Evolutionary conservation across 2,797 vertebrate species (phyloP).

Genomic region (Pelodytes ibericus): DNA sequence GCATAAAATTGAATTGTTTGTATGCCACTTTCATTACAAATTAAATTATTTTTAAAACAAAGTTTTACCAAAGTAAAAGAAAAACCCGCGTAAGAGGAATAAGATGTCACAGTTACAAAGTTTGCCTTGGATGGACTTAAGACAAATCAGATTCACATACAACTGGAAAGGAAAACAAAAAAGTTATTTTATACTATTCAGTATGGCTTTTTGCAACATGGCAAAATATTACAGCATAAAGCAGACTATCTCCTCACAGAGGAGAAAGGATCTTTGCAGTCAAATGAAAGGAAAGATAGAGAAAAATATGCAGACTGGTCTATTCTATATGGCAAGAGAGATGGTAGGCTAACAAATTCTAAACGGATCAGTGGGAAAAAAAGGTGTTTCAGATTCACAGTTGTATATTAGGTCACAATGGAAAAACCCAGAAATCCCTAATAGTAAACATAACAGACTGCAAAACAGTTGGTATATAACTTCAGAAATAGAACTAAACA

Average conservation of each 20-base stretch:
- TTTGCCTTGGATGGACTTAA: constrained; percentile 70
- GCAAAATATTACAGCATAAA: constrained; percentile 86
- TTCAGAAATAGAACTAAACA: constrained; percentile 59
- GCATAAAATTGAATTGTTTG: constrained; percentile 62
- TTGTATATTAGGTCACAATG: constrained; percentile 28
- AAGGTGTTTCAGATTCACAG: constrained; percentile 47
- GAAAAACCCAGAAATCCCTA: constrained; percentile 56
- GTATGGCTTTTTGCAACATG: constrained; percentile 90
- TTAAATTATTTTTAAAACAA: constrained; percentile 63
- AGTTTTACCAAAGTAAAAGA: constrained; percentile 69
- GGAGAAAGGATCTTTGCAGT: constrained; percentile 86
- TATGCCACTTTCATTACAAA: constrained; percentile 59
- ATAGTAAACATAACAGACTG: constrained; percentile 72
- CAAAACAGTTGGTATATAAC: constrained; percentile 72
- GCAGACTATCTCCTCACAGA: constrained; percentile 88
- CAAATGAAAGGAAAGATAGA: constrained; percentile 68
- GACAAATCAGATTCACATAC: constrained; percentile 70
- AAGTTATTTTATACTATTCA: constrained; percentile 72
- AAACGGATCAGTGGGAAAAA: constrained; percentile 39
- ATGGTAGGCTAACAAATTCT: constrained; percentile 38
- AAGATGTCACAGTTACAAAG: constrained; percentile 77
- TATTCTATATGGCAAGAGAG: constrained; percentile 62
- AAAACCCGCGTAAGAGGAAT: constrained; percentile 75
- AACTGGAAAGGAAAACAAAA: constrained; percentile 66
- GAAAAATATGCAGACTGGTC: constrained; percentile 66